Base-by-base conservation (phyloP, 2,888 invertebrate species). In the Tinea semifulvella region DNA sequence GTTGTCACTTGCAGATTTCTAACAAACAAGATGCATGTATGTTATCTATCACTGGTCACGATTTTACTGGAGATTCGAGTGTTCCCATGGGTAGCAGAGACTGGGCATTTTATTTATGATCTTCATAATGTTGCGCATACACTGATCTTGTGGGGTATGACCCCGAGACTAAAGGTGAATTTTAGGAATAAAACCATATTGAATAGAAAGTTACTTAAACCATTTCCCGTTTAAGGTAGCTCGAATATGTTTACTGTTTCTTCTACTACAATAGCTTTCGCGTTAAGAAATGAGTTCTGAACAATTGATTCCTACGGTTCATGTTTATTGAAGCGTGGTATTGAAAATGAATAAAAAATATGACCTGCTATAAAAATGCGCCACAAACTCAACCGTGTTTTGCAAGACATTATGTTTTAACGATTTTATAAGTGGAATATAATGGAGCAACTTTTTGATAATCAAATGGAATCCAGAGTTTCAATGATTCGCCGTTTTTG, bases 381-480 rank as follows among this genome's bases (percentile, higher is more conserved):
- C 22, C 19, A 14, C 40, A 22, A 40, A 40, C 40, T 13, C 22
- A 40, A 13, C 40, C 40, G 40, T 40, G 40, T 40, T 40, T 40
- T 40, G 40, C 40, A 40, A 20, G 22, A 50, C 51, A 53, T 53
- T 49, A 48, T 44, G 49, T 49, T 48, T 51, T 61, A 60, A 62
- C 56, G 60, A 60, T 57, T 47, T 56, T 58, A 54, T 61, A 62
- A 62, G 57, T 56, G 57, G 53, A 50, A 49, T 54, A 54, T 60
- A 60, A 59, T 56, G 55, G n/a, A 48, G 46, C 46, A 45, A 20
- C 17, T 44, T 35, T 40, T 40, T 40, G 40, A 40, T 40, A 40
- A 40, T 40, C 40, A 40, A 40, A 40, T 22, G 40, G 40, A 51
- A 47, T 42, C 42, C 47, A 26, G 44, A 46, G 39, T 48, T 51